Conservation (phyloP, 2,113 vertebrate genomes). For the Herpetotheres cachinnans region DNA sequence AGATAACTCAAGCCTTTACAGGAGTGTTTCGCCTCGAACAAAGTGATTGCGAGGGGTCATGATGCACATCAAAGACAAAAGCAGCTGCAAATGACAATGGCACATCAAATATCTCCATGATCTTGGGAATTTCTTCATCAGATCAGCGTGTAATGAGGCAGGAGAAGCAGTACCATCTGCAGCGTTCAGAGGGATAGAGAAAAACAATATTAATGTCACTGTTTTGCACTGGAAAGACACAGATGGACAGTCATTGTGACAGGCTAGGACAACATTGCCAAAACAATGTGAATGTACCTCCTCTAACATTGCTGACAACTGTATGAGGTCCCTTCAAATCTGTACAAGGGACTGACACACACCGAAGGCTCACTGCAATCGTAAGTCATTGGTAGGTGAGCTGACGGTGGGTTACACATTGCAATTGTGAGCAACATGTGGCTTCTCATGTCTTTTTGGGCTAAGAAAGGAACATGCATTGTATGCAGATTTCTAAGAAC, state of each 20-base stretch:
- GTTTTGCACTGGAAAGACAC: not conserved
- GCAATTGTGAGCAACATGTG: not conserved
- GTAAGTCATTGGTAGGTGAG: not conserved
- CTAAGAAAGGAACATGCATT: not conserved
- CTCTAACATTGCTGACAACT: not conserved
- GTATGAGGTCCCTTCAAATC: not conserved
- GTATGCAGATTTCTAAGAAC: not conserved
- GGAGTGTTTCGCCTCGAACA: not conserved
- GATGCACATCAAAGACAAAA: not conserved
- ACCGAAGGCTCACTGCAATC: not conserved
- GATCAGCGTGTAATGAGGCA: not conserved
- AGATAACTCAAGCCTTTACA: not conserved
- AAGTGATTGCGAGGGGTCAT: not conserved
- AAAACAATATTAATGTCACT: not conserved
- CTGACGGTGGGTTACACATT: not conserved
- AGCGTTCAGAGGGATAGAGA: not conserved
- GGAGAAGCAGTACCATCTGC: not conserved
- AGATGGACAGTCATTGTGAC: not conserved
- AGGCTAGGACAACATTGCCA: not conserved
- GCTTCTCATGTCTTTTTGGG: not conserved
- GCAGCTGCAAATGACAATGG: not conserved
- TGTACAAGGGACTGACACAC: not conserved
- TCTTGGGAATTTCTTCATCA: not conserved
- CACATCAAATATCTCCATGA: not conserved
- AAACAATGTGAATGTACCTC: not conserved